Evolutionary conservation across 2,888 invertebrate species (phyloP), one percentile per base, ranked within the genome.

Genomic region (Amphipyra berbera): DNA sequence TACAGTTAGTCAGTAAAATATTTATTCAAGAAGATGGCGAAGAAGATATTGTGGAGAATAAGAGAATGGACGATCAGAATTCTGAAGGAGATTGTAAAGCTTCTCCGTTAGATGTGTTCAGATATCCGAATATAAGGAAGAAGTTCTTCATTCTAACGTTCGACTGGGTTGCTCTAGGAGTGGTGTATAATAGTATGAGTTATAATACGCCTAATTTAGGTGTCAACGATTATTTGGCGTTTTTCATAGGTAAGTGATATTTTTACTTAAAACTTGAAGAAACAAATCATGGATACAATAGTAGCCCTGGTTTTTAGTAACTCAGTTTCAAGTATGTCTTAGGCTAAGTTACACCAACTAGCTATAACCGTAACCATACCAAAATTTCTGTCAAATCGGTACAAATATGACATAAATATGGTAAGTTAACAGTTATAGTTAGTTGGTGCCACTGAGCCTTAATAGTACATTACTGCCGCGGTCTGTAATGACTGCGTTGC

Each of bases 131-230:
- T 85, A 96, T 96, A 69, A 91, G 96, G 47, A 96, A 95, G 79
- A 96, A 96, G 81, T 96, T 96, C 73, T 92, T 96, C 30, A 94
- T 96, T 53, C 88, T 96, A 27, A 96, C 96, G 0, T 96, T 96
- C 73, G 96, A 96, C 78, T 96, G 96, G 96, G 95, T 96, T 6
- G 95, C 96, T 40, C 91, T 96, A 58, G 96, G 96, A n/a, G 96
- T 96, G 0, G 96, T 96, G 2, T 96, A 96, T 85, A 96, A 96
- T 79, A 96, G 96, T 58, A 89, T 96, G 50, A 96, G 96, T 76
- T 96, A 96, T 79, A 96, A 96, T 83, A 95, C 96, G 13, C 95
- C 96, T 33, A 96, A 96, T 88, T 92, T 96, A 53, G 96, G 96
- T 8, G 96, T 96, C 42, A 96, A 96, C 75, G 96, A 96, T 85